A percentile compares a stretch with the other conserved stretches of the same genome.
Evolutionary conservation across 2,797 vertebrate genomes (phyloP).

Genomic region (Microhierax caerulescens): DNA sequence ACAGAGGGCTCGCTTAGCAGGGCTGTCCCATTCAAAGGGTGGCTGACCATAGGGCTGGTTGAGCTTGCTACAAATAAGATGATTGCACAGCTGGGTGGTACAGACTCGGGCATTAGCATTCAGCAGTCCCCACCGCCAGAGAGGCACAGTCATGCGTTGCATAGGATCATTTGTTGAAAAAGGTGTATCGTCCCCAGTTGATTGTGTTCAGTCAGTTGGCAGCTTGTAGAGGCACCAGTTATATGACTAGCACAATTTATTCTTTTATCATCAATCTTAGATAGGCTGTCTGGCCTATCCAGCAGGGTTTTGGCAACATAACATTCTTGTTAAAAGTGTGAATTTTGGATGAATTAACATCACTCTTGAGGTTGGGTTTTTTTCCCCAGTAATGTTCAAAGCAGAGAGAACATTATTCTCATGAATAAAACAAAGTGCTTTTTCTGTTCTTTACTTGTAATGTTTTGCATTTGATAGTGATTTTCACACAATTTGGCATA

Average conservation of each 20-base stretch:
- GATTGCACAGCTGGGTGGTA: background rate
- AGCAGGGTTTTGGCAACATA: background rate
- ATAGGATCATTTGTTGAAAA: background rate
- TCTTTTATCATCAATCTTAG: background rate
- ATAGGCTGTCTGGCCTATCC: background rate
- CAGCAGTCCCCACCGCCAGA: background rate
- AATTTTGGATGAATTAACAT: background rate
- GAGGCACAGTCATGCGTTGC: background rate
- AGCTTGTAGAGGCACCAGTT: background rate
- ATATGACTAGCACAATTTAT: background rate
- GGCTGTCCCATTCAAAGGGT: background rate
- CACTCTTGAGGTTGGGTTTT: background rate
- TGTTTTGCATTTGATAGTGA: background rate
- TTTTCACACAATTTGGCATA: background rate
- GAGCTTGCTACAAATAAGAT: background rate
- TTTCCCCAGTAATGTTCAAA: background rate
- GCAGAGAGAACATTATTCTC: background rate
- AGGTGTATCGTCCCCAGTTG: background rate
- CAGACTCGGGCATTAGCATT: rapidly evolving
- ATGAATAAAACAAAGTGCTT: background rate
- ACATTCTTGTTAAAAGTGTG: background rate
- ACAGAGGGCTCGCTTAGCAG: background rate
- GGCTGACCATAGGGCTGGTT: background rate
- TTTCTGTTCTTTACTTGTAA: background rate
- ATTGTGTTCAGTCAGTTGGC: background rate